Conservation (phyloP, 2,888 invertebrate genomes). For the Monopis laevigella region DNA sequence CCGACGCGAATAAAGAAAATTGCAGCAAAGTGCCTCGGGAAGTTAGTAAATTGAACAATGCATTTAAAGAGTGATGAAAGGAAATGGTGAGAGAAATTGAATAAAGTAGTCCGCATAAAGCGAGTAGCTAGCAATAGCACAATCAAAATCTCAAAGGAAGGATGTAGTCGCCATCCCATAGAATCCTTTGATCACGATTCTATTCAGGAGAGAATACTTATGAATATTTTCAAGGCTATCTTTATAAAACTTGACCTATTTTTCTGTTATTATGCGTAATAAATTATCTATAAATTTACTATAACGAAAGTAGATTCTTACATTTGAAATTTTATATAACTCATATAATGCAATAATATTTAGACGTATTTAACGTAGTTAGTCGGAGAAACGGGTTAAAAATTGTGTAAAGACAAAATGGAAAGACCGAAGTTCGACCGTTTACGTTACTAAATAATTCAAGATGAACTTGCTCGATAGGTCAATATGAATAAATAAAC, state of each 20-base stretch:
- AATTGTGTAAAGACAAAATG: too few relatives aligned
- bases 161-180: too few relatives aligned
- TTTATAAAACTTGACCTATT: too few relatives aligned
- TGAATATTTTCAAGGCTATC: not conserved
- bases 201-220: not conserved
- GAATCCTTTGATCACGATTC: not conserved
- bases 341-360: too few relatives aligned
- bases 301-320: too few relatives aligned
- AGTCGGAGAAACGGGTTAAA: too few relatives aligned
- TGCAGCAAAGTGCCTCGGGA: not conserved
- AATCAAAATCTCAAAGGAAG: not conserved
- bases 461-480: conserved; percentile 1
- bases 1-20: not conserved
- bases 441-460: conserved; percentile 3
- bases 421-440: too few relatives aligned
- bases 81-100: not conserved
- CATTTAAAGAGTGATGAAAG: not conserved
- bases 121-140: not conserved
- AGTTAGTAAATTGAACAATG: not conserved
- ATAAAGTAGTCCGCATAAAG: not conserved
- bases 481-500: conserved; percentile 4
- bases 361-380: too few relatives aligned
- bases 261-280: too few relatives aligned
- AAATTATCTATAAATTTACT: too few relatives aligned
- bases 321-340: too few relatives aligned